A percentile compares a stretch with the other conserved stretches of the same genome.
Conservation (phyloP, 2,888 invertebrate species). For the Smittia sp. region DNA sequence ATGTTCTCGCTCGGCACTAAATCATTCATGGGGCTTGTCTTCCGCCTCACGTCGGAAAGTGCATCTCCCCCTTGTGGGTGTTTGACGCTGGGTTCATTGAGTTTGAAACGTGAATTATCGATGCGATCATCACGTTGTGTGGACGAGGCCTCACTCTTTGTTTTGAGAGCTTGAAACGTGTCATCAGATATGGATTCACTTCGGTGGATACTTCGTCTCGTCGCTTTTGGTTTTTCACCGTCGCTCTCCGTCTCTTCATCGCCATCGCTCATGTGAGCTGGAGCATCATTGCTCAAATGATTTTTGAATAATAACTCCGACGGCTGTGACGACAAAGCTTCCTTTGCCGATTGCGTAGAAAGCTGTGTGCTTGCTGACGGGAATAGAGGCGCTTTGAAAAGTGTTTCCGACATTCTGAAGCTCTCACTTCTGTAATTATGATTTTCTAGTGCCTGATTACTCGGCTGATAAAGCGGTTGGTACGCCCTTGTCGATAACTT, state of each 20-base stretch:
- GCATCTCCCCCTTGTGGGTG: neutral
- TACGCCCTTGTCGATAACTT: conserved; percentile 13
- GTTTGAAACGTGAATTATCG: neutral
- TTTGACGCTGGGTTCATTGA: neutral
- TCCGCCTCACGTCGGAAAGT: neutral
- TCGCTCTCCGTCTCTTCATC: conserved; percentile 30
- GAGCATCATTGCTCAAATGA: neutral
- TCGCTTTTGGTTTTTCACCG: conserved; percentile 1
- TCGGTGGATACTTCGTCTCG: neutral
- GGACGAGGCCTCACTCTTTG: neutral
- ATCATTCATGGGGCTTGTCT: neutral
- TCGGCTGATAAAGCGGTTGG: conserved; percentile 7
- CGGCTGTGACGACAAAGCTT: neutral
- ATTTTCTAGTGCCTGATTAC: conserved; percentile 34
- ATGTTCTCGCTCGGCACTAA: conserved; percentile 18
- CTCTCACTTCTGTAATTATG: conserved; percentile 18
- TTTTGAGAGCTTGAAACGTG: neutral
- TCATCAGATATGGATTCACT: neutral
- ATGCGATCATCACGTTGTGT: neutral
- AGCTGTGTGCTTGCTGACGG: neutral
- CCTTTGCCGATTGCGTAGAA: neutral
- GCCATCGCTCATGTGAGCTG: conserved; percentile 6
- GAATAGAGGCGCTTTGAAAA: neutral
- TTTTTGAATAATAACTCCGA: conserved; percentile 25
- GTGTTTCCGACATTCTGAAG: conserved; percentile 33